Evolutionary conservation across 2,888 invertebrate species (phyloP), one percentile per base, ranked within the genome.

Genomic region (Euphydryas editha): DNA sequence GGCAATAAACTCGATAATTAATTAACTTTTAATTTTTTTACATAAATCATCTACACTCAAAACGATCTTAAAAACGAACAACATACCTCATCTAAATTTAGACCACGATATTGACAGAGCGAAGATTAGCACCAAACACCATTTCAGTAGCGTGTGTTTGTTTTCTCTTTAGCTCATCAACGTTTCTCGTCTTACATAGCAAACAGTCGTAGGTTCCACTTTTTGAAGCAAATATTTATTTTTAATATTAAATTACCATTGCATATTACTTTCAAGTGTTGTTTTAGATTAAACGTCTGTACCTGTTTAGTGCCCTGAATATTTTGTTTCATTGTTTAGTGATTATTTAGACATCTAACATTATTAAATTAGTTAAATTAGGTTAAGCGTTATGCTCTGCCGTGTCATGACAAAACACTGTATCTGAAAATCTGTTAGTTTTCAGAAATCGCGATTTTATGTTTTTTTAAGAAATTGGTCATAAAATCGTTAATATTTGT

Each of bases 131-230:
- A 61, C 60, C 58, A 62, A 69, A 65, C 69, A 67, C 20, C 62
- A 65, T 57, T 65, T 65, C 69, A 69, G 69, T 69, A 69, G 69
- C 63, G 62, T 60, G 44, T 73, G 65, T 73, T 69, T 71, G 68
- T 62, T 47, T 67, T 67, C 49, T 59, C 72, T 63, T 69, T 57
- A 67, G 57, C 63, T 65, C 69, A 67, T 59, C 15, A 72, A 68
- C 63, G 71, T 61, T 57, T 64, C 72, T 72, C 70, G 54, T 60
- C 66, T 72, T 72, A 70, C 72, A 46, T 15, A 39, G 36, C 67
- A 72, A 70, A 72, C 65, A 70, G 47, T 54, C 47, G 47, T 36
- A 39, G 67, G 63, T 56, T 66, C 70, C 70, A 68, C 68, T 66
- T 71, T 51, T 71, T 62, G 61, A 68, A 47, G 62, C 61, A 71